Conservation (phyloP, 1,140 invertebrate genomes). For the Pseudoatta argentina region DNA sequence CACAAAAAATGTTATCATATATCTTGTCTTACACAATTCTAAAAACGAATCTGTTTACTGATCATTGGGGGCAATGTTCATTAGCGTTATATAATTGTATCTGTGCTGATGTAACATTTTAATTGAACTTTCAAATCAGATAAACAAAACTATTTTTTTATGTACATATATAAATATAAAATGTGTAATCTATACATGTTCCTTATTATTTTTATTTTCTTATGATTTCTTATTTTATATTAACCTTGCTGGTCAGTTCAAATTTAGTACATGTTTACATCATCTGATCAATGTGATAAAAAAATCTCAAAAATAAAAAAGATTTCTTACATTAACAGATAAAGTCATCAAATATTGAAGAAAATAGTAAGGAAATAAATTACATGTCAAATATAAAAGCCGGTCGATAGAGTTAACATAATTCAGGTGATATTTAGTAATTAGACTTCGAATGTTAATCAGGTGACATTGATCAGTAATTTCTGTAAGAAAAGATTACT, state of each 20-base stretch:
- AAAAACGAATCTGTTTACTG: slow-evolving; percentile 18
- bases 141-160: slow-evolving; percentile 9
- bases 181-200: not conserved
- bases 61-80: slow-evolving; percentile 28
- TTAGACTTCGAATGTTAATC: slow-evolving; percentile 49
- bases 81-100: slow-evolving; percentile 37
- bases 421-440: not conserved
- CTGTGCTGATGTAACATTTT: slow-evolving; percentile 32
- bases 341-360: too few relatives aligned
- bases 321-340: too few relatives aligned
- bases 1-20: not conserved
- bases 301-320: too few relatives aligned
- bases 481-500: slow-evolving; percentile 4
- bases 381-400: too few relatives aligned
- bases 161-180: not conserved
- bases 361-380: too few relatives aligned
- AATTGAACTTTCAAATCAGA: slow-evolving; percentile 9
- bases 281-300: too few relatives aligned
- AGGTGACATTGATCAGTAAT: slow-evolving; percentile 58
- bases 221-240: not conserved
- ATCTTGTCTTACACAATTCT: slow-evolving; percentile 15
- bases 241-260: not conserved
- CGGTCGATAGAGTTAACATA: not conserved
- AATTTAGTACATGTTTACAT: too few relatives aligned
- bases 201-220: slow-evolving; percentile 9